These are phyloP conservation scores for Notamacropus eugenii DNA, from an alignment of 2,797 vertebrate genomes.

Conservation along the genomic window DNA sequence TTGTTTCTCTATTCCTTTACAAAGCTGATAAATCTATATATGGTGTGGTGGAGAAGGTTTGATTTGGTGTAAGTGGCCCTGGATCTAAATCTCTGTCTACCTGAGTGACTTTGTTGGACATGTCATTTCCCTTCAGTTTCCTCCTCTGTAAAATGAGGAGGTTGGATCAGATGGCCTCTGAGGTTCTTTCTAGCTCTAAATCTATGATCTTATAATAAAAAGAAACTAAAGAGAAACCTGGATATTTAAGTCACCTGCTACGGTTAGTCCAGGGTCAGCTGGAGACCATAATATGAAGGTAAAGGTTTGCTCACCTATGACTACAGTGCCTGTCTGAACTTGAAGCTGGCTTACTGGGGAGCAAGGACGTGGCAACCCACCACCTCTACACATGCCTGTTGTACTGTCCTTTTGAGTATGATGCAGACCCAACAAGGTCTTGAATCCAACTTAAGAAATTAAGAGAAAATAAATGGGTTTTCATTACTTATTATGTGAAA, in stretches of 20 bases:
- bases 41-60: not conserved
- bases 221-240: slow-evolving; percentile 15
- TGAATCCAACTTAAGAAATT: slow-evolving; percentile 24
- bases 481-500: slow-evolving; percentile 35
- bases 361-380: slow-evolving; percentile 16
- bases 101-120: not conserved
- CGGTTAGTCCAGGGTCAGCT: slow-evolving; percentile 31
- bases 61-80: not conserved
- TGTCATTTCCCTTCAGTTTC: not conserved
- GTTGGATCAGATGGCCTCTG: not conserved
- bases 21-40: slow-evolving; percentile 34
- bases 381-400: not conserved
- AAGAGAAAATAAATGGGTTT: slow-evolving; percentile 41
- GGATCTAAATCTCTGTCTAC: not conserved
- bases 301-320: slow-evolving; percentile 36
- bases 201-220: not conserved
- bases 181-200: not conserved
- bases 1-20: slow-evolving; percentile 19
- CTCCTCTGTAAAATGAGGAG: not conserved
- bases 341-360: slow-evolving; percentile 49
- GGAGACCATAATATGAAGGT: slow-evolving; percentile 10
- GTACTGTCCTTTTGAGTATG: slow-evolving; percentile 15
- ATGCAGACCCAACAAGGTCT: not conserved
- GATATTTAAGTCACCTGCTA: slow-evolving; percentile 32
- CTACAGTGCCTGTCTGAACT: slow-evolving; percentile 53